Evolutionary conservation across 2,888 invertebrate genomes (phyloP), one percentile per base, ranked within the genome.

Genomic region (Euzophera pinguis): DNA sequence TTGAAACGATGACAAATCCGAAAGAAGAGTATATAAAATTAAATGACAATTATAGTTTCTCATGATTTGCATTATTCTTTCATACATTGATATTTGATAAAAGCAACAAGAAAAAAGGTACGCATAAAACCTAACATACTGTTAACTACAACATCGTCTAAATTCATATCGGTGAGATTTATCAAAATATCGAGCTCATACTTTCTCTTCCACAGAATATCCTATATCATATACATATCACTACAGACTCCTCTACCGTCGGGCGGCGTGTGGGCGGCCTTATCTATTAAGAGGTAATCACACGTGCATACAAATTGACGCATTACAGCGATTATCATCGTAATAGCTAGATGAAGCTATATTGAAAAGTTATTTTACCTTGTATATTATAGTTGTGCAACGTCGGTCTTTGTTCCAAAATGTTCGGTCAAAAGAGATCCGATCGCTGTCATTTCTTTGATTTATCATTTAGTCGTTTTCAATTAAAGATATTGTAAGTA

Each of bases 271-370:
- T 71, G 65, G 75, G 76, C 62, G 66, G 67, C 71, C 67, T 73
- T 79, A 77, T 79, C 79, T 75, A 67, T 71, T 67, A 69, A 57
- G 75, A 62, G 63, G 69, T 61, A 75, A 71, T 75, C 84, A 76
- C 79, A 76, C 76, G 75, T 77, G 84, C 84, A 84, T 84, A 84
- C 81, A 79, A 81, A 85, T 84, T 72, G 83, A 73, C 69, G 71
- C 72, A 84, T 83, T 85, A 82, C 62, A 61, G 49, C 70, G 78
- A 83, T 81, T 73, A 72, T 69, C 65, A 80, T 81, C 81, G 79
- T 71, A 78, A 81, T 77, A 65, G 76, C 70, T 73, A 45, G 32
- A 84, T 82, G 75, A 82, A 82, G 81, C 74, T 75, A 67, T 83
- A 78, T 78, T 73, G 72, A 71, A 74, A 71, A 76, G 69, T 62